phyloP scores from a whole-genome alignment of 2,797 vertebrate species.

The Myiotriccus ornatus region DNA sequence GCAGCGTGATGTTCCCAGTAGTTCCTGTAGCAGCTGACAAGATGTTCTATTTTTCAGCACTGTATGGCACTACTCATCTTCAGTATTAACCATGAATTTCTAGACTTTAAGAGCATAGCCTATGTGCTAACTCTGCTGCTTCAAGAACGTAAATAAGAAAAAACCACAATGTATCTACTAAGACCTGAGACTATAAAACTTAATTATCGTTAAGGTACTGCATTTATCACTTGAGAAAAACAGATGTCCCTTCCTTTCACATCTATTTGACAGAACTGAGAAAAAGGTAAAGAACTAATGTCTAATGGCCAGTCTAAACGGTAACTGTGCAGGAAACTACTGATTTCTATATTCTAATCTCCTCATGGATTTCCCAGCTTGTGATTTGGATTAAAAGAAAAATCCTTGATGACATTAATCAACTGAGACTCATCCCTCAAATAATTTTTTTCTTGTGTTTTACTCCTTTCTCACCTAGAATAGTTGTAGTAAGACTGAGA shows the following conservation, averaged over 20 bases:
- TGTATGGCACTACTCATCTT: not conserved
- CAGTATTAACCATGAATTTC: conserved; percentile 44
- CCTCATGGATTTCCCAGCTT: not conserved
- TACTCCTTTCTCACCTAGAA: not conserved
- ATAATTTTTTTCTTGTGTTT: not conserved
- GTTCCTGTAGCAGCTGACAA: not conserved
- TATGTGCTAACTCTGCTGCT: conserved; percentile 62
- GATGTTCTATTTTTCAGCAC: not conserved
- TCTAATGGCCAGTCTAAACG: not conserved
- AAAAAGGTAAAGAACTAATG: not conserved
- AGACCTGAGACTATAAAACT: conserved; percentile 71
- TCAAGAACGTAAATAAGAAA: conserved; percentile 63
- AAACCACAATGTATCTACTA: conserved; percentile 66
- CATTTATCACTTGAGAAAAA: conserved; percentile 48
- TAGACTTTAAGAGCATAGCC: conserved; percentile 59
- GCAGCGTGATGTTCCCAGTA: not conserved
- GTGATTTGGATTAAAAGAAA: not conserved
- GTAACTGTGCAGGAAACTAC: not conserved
- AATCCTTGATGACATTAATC: not conserved
- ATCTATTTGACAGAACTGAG: not conserved
- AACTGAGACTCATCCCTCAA: not conserved
- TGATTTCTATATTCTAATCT: not conserved
- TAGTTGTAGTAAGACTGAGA: not conserved
- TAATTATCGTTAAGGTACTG: conserved; percentile 74
- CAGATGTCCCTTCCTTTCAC: not conserved